Percentiles rank a stretch among this genome's conserved stretches.
Conservation (phyloP, 2,888 invertebrate genomes). For the Tetragonisca angustula region DNA sequence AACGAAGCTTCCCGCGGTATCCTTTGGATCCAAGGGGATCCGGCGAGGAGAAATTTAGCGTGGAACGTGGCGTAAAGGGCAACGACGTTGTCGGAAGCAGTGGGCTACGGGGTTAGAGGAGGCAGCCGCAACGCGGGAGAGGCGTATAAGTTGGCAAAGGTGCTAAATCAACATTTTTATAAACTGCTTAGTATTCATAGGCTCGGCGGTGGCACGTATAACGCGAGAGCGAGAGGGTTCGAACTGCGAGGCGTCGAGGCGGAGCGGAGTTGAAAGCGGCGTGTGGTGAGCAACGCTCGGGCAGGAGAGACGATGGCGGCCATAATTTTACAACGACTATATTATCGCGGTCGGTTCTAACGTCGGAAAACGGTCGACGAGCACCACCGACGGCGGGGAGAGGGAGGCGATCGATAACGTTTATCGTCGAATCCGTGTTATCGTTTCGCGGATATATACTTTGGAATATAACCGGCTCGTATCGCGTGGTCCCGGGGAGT, state of each 20-base stretch:
- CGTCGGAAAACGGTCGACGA: constrained; percentile 46
- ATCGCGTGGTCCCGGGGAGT: constrained; percentile 29
- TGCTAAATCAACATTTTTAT: constrained; percentile 84
- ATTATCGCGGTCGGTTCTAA: constrained; percentile 72
- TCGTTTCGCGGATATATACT: constrained; percentile 54
- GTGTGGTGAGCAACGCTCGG: constrained; percentile 30
- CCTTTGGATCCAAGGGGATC: background rate
- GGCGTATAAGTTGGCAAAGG: constrained; percentile 74
- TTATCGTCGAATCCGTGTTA: constrained; percentile 65
- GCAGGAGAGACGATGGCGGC: constrained; percentile 59
- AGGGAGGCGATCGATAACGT: constrained; percentile 59
- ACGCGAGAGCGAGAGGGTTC: constrained; percentile 75
- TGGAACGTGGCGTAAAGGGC: constrained; percentile 32
- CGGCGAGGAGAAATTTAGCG: constrained; percentile 2
- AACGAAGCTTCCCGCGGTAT: background rate
- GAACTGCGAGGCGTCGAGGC: constrained; percentile 67
- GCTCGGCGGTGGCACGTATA: constrained; percentile 75
- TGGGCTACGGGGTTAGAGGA: constrained; percentile 31
- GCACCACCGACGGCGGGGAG: constrained; percentile 1
- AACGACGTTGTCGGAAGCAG: constrained; percentile 40
- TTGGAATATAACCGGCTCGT: constrained; percentile 34
- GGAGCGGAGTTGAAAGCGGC: constrained; percentile 31
- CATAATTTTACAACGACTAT: constrained; percentile 77
- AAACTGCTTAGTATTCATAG: constrained; percentile 83
- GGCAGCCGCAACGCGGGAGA: constrained; percentile 28